These are phyloP conservation scores for Teleogryllus oceanicus DNA, from an alignment of 2,888 invertebrate species.

Conservation along the genomic window DNA sequence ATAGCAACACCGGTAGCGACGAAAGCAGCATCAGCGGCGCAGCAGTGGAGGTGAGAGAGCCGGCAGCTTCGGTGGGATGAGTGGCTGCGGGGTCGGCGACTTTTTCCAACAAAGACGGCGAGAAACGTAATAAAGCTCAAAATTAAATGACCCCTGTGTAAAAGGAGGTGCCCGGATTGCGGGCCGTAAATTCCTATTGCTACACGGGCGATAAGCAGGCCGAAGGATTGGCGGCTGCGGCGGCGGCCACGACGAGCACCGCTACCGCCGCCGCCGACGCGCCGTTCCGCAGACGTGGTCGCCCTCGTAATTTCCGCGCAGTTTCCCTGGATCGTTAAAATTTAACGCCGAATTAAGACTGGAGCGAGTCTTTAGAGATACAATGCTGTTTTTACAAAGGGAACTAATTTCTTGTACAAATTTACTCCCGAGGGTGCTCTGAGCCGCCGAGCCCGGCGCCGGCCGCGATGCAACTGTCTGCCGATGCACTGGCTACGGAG, in stretches of 20 bases:
- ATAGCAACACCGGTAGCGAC: too few species aligned
- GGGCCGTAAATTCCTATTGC: slow-evolving; percentile 10
- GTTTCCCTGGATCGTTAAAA: slow-evolving; percentile 18
- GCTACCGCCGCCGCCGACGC: not conserved
- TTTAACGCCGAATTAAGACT: slow-evolving; percentile 18
- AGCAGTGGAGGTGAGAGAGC: too few species aligned
- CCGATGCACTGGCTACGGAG: not conserved
- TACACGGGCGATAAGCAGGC: slow-evolving; percentile 7
- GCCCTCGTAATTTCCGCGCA: slow-evolving; percentile 12
- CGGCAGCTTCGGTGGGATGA: not conserved
- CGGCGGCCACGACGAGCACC: not conserved
- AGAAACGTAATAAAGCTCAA: not conserved
- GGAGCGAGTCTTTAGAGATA: slow-evolving; percentile 18
- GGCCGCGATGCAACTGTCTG: not conserved
- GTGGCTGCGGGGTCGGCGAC: not conserved
- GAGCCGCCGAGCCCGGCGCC: not conserved
- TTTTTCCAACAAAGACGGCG: slow-evolving; percentile 2
- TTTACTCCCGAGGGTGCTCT: not conserved
- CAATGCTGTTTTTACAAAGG: slow-evolving; percentile 18
- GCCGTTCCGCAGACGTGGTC: not conserved
- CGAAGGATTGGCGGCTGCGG: not conserved
- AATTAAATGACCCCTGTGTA: slow-evolving; percentile 9
- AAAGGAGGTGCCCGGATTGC: not conserved
- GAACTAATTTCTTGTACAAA: slow-evolving; percentile 18
- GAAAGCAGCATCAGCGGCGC: too few species aligned